Conservation (phyloP, 2,888 invertebrate genomes). For the Himalopsyche tibetana region DNA sequence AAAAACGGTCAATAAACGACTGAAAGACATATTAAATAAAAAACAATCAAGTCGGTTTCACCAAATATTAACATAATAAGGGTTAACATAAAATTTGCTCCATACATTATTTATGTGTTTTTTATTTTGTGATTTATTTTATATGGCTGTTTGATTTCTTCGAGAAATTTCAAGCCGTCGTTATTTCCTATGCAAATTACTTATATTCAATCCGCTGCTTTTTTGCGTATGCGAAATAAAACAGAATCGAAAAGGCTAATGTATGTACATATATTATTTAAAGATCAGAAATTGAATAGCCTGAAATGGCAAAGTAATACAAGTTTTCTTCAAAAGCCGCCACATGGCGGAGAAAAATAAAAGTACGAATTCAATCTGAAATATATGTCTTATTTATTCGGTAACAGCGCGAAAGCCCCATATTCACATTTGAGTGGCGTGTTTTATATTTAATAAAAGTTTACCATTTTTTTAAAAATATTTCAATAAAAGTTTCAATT, state of each 20-base stretch:
- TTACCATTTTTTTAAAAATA: too few relatives aligned
- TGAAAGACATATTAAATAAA: too few relatives aligned
- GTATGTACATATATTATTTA: slow-evolving; percentile 40
- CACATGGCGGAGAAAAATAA: neutral
- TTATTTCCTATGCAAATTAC: slow-evolving; percentile 3
- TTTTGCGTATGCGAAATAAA: slow-evolving; percentile 27
- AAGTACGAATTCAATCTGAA: slow-evolving; percentile 1
- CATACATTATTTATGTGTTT: too few relatives aligned
- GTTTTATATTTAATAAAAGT: too few relatives aligned
- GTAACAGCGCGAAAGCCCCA: neutral
- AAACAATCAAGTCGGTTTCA: too few relatives aligned
- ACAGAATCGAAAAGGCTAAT: slow-evolving; percentile 17
- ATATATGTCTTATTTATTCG: slow-evolving; percentile 21
- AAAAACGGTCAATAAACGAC: too few relatives aligned
- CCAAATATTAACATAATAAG: too few relatives aligned
- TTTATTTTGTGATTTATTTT: too few relatives aligned
- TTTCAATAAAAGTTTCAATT: too few relatives aligned
- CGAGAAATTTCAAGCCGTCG: neutral
- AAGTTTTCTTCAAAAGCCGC: slow-evolving; percentile 13
- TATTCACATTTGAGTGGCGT: too few relatives aligned
- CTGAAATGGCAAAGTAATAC: slow-evolving; percentile 36
- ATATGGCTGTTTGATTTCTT: neutral
- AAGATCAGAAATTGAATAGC: slow-evolving; percentile 32
- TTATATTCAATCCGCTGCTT: neutral
- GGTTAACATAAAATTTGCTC: too few relatives aligned